Conservation (phyloP, 2,113 vertebrate species). For the Eclectus roratus region DNA sequence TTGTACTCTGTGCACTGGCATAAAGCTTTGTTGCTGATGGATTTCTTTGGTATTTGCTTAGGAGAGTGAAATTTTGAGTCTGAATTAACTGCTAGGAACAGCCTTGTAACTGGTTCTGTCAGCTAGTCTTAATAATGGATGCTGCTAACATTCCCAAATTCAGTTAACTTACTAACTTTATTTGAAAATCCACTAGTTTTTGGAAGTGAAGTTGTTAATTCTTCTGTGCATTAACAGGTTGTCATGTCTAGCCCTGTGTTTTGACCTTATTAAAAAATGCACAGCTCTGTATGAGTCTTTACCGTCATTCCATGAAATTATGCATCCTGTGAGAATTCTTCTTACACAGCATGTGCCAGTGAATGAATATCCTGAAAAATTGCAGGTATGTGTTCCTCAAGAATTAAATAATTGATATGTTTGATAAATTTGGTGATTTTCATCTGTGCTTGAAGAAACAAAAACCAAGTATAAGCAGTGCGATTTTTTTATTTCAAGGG, state of each 20-base stretch:
- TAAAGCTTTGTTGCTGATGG: neutral
- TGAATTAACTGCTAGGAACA: neutral
- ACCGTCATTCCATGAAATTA: conserved; percentile 76
- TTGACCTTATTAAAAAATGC: conserved; percentile 84
- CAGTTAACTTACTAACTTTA: neutral
- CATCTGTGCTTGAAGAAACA: neutral
- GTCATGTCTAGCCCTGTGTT: conserved; percentile 79
- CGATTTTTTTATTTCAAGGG: neutral
- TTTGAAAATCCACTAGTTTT: neutral
- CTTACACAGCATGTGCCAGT: conserved; percentile 75
- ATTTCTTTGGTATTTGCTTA: neutral
- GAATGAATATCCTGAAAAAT: conserved; percentile 64
- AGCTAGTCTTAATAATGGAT: neutral
- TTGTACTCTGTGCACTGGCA: neutral
- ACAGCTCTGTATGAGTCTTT: conserved; percentile 78
- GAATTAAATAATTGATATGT: neutral
- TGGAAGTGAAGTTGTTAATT: neutral
- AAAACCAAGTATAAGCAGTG: neutral
- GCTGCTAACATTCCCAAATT: neutral
- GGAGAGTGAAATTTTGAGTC: neutral
- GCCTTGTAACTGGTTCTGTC: neutral
- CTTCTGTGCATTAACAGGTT: conserved; percentile 72
- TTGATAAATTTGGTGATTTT: neutral
- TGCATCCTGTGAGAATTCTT: conserved; percentile 77
- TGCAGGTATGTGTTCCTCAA: conserved; percentile 77